Conservation (phyloP, 2,888 invertebrate genomes). For the Balanococcus diminutus region DNA sequence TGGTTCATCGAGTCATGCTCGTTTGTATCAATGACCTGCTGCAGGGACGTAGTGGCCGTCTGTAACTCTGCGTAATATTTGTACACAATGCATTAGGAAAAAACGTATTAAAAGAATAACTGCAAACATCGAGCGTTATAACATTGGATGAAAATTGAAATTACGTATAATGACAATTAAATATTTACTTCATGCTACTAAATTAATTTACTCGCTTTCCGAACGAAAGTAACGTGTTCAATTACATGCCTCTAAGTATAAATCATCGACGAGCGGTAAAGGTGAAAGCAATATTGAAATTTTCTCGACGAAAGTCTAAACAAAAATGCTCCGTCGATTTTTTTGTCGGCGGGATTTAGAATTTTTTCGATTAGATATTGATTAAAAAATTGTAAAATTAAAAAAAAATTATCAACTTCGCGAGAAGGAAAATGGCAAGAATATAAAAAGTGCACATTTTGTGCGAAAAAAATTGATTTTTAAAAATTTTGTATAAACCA, state of each 20-base stretch:
- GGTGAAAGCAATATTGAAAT: constrained; percentile 26
- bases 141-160: neutral
- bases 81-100: neutral
- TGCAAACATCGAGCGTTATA: neutral
- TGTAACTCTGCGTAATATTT: neutral
- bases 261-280: neutral
- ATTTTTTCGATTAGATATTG: too few relatives aligned
- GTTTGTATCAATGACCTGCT: neutral
- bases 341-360: too few relatives aligned
- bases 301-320: neutral
- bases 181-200: constrained; percentile 18
- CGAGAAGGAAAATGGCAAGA: too few relatives aligned
- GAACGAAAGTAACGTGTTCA: constrained; percentile 33
- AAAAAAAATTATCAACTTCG: too few relatives aligned
- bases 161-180: constrained; percentile 11
- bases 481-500: too few relatives aligned
- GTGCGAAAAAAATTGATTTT: too few relatives aligned
- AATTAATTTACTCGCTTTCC: constrained; percentile 34
- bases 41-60: neutral
- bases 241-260: constrained; percentile 19
- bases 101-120: neutral
- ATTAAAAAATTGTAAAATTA: too few relatives aligned
- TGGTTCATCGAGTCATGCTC: too few relatives aligned
- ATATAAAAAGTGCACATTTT: too few relatives aligned
- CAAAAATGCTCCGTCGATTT: too few relatives aligned